A percentile compares a stretch with the other conserved stretches of the same genome.
These are phyloP conservation scores for Phortica magna DNA, from an alignment of 2,888 invertebrate species.

Conservation along the genomic window DNA sequence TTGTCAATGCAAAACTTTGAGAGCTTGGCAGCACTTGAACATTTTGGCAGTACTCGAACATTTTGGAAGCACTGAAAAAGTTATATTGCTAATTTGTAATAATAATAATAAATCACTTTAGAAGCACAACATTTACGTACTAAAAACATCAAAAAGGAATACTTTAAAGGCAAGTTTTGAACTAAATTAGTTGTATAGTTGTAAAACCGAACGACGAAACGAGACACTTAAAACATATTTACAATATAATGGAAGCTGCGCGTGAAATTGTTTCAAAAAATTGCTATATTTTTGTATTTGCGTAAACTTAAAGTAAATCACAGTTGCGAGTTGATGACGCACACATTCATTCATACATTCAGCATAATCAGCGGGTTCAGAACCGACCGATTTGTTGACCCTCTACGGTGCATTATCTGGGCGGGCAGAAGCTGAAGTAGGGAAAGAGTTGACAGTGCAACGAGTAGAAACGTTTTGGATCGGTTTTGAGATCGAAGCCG, in stretches of 20 bases:
- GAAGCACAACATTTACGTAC: neutral
- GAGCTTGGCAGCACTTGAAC: too few species aligned
- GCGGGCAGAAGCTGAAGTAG: slow-evolving; percentile 87
- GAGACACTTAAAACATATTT: slow-evolving; percentile 43
- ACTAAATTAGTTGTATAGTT: slow-evolving; percentile 7
- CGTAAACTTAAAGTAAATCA: slow-evolving; percentile 66
- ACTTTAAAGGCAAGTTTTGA: slow-evolving; percentile 64
- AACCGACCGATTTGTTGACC: slow-evolving; percentile 52
- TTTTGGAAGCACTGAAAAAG: slow-evolving; percentile 20
- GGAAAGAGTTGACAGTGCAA: slow-evolving; percentile 94
- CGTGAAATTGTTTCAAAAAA: slow-evolving; percentile 36
- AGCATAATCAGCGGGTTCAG: slow-evolving; percentile 50
- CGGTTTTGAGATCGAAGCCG: slow-evolving; percentile 88
- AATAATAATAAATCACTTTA: slow-evolving; percentile 31
- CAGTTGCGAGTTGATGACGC: slow-evolving; percentile 64
- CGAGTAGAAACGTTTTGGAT: slow-evolving; percentile 93
- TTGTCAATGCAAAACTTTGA: too few species aligned
- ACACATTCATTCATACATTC: slow-evolving; percentile 46
- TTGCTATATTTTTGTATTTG: slow-evolving; percentile 39
- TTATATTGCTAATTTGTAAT: slow-evolving; percentile 44
- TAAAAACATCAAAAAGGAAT: slow-evolving; percentile 58
- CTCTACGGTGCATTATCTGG: slow-evolving; percentile 79
- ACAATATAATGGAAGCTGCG: slow-evolving; percentile 35
- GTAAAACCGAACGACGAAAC: slow-evolving; percentile 49
- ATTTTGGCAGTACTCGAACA: neutral